Evolutionary conservation across 2,797 vertebrate species (phyloP).

Genomic region (Arrhamphus sclerolepis): DNA sequence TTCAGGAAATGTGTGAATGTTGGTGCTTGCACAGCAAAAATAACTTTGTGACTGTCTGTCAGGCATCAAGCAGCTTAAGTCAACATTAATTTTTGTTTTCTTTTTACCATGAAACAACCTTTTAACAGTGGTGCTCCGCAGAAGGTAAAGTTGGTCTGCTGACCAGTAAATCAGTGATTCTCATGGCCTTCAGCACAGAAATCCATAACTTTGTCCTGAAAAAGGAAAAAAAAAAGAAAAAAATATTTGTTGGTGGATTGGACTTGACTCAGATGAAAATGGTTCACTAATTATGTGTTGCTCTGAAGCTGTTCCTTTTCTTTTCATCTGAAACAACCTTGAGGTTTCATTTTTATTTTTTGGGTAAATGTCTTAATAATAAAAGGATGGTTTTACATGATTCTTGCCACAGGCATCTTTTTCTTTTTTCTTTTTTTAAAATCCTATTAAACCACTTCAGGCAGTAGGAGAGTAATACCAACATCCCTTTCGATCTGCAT

Average conservation of each 20-base stretch:
- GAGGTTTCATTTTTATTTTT: not conserved
- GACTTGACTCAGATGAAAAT: not conserved
- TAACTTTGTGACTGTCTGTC: not conserved
- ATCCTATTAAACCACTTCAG: not conserved
- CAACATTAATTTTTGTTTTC: not conserved
- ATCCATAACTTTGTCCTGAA: not conserved
- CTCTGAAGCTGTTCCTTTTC: not conserved
- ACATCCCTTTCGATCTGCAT: no score
- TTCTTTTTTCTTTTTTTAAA: not conserved
- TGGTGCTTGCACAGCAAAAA: constrained; percentile 12
- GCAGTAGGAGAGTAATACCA: no score
- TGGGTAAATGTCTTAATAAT: not conserved
- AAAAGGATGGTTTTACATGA: not conserved
- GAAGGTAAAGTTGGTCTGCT: no score
- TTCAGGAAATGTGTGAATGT: not conserved
- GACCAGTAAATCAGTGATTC: no score
- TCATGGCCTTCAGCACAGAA: not conserved
- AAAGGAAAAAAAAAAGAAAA: no score
- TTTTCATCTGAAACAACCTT: not conserved
- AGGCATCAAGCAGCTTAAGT: constrained; percentile 2
- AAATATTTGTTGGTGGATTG: not conserved
- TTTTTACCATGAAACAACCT: not conserved
- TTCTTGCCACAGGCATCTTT: not conserved
- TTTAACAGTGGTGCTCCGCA: no score
- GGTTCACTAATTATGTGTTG: not conserved